These are phyloP conservation scores for Rhabdophis nuchalis DNA, from an alignment of 2,797 vertebrate genomes.

Conservation along the genomic window DNA sequence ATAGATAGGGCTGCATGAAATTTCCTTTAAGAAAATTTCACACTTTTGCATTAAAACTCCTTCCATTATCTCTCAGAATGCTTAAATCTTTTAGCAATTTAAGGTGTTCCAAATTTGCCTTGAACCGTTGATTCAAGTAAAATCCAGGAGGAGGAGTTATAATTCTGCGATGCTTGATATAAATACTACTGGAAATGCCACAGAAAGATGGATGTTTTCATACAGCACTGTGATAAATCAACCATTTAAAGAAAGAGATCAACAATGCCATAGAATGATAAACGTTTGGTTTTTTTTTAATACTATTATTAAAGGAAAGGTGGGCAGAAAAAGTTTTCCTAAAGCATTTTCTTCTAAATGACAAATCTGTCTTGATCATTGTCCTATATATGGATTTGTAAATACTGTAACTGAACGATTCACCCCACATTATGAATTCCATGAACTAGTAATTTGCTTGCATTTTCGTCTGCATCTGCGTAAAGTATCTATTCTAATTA, in stretches of 20 bases:
- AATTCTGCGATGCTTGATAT: background rate
- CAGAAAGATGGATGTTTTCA: background rate
- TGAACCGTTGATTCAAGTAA: background rate
- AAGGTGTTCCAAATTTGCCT: background rate
- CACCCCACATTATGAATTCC: background rate
- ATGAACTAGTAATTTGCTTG: background rate
- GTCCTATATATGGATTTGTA: background rate
- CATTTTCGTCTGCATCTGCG: background rate
- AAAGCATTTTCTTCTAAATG: constrained; percentile 18
- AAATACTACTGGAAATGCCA: background rate
- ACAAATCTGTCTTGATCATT: background rate
- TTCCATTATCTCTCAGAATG: background rate
- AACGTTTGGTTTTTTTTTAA: background rate
- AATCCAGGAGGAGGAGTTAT: background rate
- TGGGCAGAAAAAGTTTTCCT: background rate
- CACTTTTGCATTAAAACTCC: background rate
- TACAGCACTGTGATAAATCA: background rate
- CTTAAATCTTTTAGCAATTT: background rate
- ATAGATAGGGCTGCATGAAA: background rate
- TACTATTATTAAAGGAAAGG: no score
- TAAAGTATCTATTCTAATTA: background rate
- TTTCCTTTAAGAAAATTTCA: background rate
- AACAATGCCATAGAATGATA: background rate
- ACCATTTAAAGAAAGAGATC: background rate
- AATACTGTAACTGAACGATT: background rate